Percentiles rank a stretch among this genome's conserved stretches.
These are phyloP conservation scores for Scelioninae gen. 2 DNA, from an alignment of 2,888 invertebrate species.

Conservation along the genomic window DNA sequence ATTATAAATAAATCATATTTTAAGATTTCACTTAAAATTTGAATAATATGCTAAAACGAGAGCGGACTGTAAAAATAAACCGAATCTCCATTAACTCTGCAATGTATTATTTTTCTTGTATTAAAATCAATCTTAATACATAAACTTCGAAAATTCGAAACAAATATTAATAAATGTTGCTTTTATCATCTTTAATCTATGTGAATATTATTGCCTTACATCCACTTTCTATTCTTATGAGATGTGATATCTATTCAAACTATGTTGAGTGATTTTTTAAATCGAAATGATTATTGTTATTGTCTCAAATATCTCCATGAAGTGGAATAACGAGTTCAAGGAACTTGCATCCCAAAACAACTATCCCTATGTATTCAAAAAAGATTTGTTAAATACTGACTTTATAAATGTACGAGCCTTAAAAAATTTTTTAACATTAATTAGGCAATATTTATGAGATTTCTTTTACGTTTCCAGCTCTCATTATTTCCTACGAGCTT, in stretches of 20 bases:
- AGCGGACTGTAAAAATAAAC: background rate
- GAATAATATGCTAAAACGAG: too few species aligned
- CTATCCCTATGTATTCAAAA: constrained; percentile 30
- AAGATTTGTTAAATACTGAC: constrained; percentile 7
- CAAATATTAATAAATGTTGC: background rate
- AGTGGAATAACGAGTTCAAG: constrained; percentile 23
- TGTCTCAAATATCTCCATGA: constrained; percentile 36
- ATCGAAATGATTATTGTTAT: constrained; percentile 20
- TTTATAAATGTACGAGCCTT: background rate
- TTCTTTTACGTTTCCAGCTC: background rate
- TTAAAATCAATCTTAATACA: too few species aligned
- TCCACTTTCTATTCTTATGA: constrained; percentile 16
- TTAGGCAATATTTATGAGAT: constrained; percentile 29
- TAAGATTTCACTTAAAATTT: too few species aligned
- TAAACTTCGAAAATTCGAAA: too few species aligned
- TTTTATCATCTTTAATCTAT: constrained; percentile 9
- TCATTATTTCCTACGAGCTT: constrained; percentile 4
- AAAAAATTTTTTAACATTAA: constrained; percentile 9
- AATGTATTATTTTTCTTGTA: too few species aligned
- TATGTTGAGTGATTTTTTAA: constrained; percentile 7
- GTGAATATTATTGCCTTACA: constrained; percentile 7
- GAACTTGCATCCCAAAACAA: constrained; percentile 26
- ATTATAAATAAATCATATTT: too few species aligned
- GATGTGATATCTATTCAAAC: constrained; percentile 19
- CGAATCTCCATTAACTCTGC: background rate